Percentiles rank a stretch among this genome's conserved stretches.
Evolutionary conservation across 1,140 invertebrate species (phyloP).

Genomic region (Drosophila suzukii): DNA sequence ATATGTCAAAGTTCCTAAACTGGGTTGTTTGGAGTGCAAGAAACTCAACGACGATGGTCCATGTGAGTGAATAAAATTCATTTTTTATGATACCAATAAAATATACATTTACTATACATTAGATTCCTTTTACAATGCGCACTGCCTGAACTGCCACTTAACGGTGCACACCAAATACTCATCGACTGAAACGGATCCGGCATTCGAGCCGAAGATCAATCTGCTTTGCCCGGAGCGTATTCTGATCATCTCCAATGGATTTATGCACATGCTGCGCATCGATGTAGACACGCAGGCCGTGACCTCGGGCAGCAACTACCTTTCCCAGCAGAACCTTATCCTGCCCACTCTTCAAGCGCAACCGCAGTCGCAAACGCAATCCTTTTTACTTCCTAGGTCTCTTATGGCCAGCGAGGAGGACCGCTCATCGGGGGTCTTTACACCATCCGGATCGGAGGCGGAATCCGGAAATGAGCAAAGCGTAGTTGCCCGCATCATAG

Average conservation of each 20-base stretch:
- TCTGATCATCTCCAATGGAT: slow-evolving; percentile 79
- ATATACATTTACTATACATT: not conserved
- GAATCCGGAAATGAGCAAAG: slow-evolving; percentile 72
- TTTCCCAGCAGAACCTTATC: slow-evolving; percentile 48
- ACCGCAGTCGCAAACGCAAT: slow-evolving; percentile 40
- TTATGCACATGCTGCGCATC: slow-evolving; percentile 83
- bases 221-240: slow-evolving; percentile 81
- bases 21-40: slow-evolving; percentile 84
- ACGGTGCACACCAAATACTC: slow-evolving; percentile 84
- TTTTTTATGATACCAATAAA: not conserved
- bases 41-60: slow-evolving; percentile 77
- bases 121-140: slow-evolving; percentile 77
- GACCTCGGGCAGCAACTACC: slow-evolving; percentile 32
- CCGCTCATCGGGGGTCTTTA: slow-evolving; percentile 51
- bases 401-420: slow-evolving; percentile 56
- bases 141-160: slow-evolving; percentile 82
- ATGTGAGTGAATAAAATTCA: slow-evolving; percentile 43
- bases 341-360: slow-evolving; percentile 26
- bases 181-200: slow-evolving; percentile 76
- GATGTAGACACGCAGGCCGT: slow-evolving; percentile 68
- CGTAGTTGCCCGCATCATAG: slow-evolving; percentile 81
- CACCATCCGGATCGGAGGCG: slow-evolving; percentile 51
- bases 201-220: slow-evolving; percentile 77
- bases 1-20: slow-evolving; percentile 84
- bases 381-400: slow-evolving; percentile 45